These are phyloP conservation scores for Rhimphoctona megacephalus DNA, from an alignment of 2,888 invertebrate genomes.

Conservation along the genomic window DNA sequence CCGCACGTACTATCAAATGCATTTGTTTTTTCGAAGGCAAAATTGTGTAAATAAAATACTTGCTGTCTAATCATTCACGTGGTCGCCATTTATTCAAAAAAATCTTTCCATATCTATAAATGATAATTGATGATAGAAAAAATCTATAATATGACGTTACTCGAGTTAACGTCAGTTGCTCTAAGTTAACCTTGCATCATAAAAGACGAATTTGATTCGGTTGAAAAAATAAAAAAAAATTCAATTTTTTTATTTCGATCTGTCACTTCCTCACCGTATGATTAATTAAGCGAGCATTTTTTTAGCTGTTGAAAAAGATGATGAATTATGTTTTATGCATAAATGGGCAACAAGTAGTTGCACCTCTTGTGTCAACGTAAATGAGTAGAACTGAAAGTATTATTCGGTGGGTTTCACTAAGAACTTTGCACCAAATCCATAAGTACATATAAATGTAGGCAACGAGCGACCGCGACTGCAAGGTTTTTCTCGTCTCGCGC, in stretches of 20 bases:
- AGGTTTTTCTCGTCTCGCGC: slow-evolving; percentile 25
- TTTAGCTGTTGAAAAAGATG: background rate
- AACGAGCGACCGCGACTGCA: slow-evolving; percentile 8
- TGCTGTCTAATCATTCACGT: background rate
- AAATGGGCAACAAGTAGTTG: background rate
- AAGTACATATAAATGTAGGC: slow-evolving; percentile 4
- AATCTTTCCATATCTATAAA: background rate
- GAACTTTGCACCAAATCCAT: slow-evolving; percentile 14
- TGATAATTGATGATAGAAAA: background rate
- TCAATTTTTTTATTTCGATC: background rate
- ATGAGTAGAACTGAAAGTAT: slow-evolving; percentile 6
- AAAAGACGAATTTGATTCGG: background rate
- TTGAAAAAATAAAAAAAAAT: background rate
- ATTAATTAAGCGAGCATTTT: background rate
- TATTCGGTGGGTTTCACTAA: slow-evolving; percentile 9
- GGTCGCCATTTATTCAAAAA: background rate
- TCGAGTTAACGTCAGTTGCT: background rate
- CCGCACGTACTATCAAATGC: background rate
- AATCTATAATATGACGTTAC: background rate
- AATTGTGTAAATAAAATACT: background rate
- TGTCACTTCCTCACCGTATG: background rate
- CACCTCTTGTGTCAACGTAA: slow-evolving; percentile 1
- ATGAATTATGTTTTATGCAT: background rate
- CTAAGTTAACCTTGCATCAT: background rate
- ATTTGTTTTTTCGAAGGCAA: background rate